These are phyloP conservation scores for Pseudobourletiella spinata DNA, from an alignment of 1,140 invertebrate species.

Conservation along the genomic window DNA sequence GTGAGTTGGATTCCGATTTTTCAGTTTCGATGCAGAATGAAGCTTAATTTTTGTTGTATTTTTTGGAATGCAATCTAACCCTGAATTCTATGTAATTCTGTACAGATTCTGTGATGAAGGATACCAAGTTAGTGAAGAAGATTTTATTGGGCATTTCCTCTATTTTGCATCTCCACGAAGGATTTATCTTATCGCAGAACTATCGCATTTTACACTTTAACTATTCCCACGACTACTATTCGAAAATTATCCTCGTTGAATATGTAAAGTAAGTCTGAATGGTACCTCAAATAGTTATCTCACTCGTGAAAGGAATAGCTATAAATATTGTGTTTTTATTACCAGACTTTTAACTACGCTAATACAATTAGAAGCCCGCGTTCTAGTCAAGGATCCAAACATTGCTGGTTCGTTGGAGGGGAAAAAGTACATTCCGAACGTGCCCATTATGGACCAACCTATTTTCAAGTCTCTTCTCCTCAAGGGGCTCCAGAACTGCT, in stretches of 20 bases:
- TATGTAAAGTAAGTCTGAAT: conserved; percentile 1
- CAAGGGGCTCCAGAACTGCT: not conserved
- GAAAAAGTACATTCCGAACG: conserved; percentile 7
- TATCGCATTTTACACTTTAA: not conserved
- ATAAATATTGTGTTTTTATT: not conserved
- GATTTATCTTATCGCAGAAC: not conserved
- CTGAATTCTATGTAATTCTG: too few species aligned
- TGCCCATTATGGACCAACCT: conserved; percentile 9
- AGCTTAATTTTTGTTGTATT: too few species aligned
- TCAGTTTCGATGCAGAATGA: too few species aligned
- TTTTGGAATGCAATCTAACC: too few species aligned
- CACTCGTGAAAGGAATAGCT: not conserved
- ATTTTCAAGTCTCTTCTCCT: conserved; percentile 1
- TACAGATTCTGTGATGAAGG: conserved; percentile 7
- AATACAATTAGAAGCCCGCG: conserved; percentile 1
- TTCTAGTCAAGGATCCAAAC: not conserved
- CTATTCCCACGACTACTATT: not conserved
- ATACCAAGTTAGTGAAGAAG: conserved; percentile 1
- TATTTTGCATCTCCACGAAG: conserved; percentile 3
- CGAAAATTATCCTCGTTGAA: not conserved
- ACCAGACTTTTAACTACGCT: not conserved
- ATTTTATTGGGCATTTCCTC: not conserved
- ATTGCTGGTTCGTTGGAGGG: not conserved
- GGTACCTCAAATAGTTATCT: not conserved
- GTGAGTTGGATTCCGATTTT: not conserved